Conservation (phyloP, 1,140 invertebrate species). For the Philopotamus ludificatus region DNA sequence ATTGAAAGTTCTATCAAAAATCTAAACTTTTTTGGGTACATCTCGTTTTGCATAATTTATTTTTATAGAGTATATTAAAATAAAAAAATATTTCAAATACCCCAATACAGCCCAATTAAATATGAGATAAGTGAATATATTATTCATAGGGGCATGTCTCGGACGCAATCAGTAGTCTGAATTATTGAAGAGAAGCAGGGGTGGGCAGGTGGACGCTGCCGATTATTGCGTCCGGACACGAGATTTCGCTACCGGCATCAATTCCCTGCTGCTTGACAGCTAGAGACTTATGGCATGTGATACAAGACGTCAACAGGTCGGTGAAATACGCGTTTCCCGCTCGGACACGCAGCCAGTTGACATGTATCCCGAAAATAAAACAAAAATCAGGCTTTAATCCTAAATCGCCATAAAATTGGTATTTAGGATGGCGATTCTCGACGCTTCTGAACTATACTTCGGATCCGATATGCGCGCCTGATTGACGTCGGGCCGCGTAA, state of each 20-base stretch:
- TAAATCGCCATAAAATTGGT: no score
- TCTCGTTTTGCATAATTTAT: no score
- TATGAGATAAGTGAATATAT: slow-evolving; percentile 41
- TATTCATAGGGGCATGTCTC: slow-evolving; percentile 46
- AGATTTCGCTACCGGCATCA: slow-evolving; percentile 37
- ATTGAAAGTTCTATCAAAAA: no score
- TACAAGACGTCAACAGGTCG: background rate
- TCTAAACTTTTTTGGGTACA: no score
- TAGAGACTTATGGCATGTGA: background rate
- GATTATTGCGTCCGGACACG: slow-evolving; percentile 39
- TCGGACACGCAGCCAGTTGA: slow-evolving; percentile 32
- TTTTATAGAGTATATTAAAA: no score
- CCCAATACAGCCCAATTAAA: slow-evolving; percentile 40
- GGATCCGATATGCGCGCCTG: no score
- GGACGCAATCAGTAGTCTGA: slow-evolving; percentile 57
- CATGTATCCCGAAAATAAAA: no score
- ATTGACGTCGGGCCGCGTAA: no score
- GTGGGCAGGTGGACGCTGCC: slow-evolving; percentile 38
- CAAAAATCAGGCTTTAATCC: no score
- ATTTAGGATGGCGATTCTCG: no score
- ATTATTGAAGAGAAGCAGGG: slow-evolving; percentile 49
- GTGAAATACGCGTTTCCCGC: background rate
- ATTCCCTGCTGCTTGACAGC: slow-evolving; percentile 20
- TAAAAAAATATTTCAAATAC: no score
- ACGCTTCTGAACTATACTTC: no score